These are phyloP conservation scores for Neodon shergylaensis DNA, from an alignment of 2,113 vertebrate genomes.

Conservation along the genomic window DNA sequence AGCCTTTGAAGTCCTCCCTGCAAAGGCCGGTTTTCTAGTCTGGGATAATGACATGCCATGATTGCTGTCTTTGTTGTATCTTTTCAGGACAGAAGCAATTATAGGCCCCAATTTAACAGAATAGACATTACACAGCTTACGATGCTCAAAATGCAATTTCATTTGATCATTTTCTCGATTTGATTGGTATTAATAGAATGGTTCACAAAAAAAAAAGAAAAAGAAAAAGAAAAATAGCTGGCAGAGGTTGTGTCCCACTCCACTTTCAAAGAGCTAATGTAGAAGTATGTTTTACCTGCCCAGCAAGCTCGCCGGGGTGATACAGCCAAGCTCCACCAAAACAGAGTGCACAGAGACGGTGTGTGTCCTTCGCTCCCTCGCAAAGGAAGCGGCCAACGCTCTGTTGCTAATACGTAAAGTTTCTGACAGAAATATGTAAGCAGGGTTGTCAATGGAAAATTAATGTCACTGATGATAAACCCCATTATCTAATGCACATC, in stretches of 20 bases:
- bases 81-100: constrained; percentile 98
- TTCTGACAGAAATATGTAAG: neutral
- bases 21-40: constrained; percentile 97
- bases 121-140: constrained; percentile 99
- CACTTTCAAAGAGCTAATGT: constrained; percentile 92
- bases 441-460: neutral
- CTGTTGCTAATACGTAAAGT: constrained; percentile 51
- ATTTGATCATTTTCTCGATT: constrained; percentile 98
- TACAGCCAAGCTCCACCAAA: constrained; percentile 76
- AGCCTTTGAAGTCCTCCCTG: constrained; percentile 98
- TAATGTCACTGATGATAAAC: neutral
- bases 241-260: constrained; percentile 92
- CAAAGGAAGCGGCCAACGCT: neutral
- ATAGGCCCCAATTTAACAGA: constrained; percentile 97
- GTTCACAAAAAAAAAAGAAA: constrained; percentile 86
- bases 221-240: constrained; percentile 84
- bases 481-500: neutral
- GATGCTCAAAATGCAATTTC: constrained; percentile 97
- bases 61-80: constrained; percentile 99
- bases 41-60: constrained; percentile 95
- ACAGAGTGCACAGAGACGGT: constrained; percentile 46
- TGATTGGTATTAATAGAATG: constrained; percentile 99
- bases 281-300: constrained; percentile 88
- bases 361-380: neutral
- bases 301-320: constrained; percentile 65